Percentiles rank a stretch among this genome's conserved stretches.
Conservation (phyloP, 2,797 vertebrate genomes). For the Potorous gilbertii region DNA sequence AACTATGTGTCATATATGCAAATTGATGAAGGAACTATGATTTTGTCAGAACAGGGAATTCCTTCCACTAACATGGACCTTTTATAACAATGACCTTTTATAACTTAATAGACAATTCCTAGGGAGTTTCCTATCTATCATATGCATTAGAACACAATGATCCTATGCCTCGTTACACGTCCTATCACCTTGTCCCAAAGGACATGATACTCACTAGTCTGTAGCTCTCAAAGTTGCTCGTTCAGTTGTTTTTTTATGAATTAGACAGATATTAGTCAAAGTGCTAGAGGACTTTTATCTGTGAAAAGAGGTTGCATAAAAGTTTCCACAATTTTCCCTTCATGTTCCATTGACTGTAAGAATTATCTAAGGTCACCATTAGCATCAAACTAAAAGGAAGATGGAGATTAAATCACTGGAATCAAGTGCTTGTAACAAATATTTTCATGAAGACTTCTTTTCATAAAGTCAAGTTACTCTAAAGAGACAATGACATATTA, state of each 20-base stretch:
- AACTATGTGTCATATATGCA: background rate
- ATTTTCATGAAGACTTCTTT: background rate
- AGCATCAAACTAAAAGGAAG: background rate
- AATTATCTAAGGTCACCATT: background rate
- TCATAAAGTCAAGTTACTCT: too few species aligned
- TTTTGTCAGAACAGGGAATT: background rate
- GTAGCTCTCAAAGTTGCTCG: background rate
- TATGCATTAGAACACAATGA: background rate
- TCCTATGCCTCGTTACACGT: background rate
- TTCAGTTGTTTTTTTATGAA: background rate
- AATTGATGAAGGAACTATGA: background rate
- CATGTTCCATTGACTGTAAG: background rate
- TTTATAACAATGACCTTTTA: background rate
- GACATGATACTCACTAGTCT: background rate
- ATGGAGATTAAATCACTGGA: background rate
- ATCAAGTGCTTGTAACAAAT: background rate
- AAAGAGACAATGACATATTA: background rate
- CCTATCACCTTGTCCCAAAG: background rate
- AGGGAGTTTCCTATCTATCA: background rate
- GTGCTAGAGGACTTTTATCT: background rate
- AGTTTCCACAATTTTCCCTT: background rate
- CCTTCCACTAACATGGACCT: background rate
- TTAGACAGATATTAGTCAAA: background rate
- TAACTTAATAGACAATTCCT: background rate
- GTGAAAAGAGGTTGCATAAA: background rate